Conservation (phyloP, 2,888 invertebrate species). For the Xestia ashworthii region DNA sequence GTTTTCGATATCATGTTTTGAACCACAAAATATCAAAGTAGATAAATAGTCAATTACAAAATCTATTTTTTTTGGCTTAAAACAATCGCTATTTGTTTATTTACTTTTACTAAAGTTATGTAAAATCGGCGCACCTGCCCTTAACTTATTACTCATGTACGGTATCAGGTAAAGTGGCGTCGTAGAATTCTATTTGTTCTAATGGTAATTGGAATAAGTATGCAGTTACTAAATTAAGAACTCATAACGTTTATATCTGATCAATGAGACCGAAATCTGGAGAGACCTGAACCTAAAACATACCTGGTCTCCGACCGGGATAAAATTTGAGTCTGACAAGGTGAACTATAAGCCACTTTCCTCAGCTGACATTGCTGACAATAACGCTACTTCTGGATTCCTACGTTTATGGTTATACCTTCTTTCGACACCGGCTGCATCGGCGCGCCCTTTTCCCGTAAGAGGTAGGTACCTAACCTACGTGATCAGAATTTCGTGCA, state of each 20-base stretch:
- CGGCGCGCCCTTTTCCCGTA: slow-evolving; percentile 26
- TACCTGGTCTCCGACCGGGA: neutral
- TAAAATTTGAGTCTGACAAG: neutral
- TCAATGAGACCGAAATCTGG: neutral
- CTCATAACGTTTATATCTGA: neutral
- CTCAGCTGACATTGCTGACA: neutral
- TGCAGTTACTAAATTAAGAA: slow-evolving; percentile 14
- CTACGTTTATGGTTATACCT: neutral
- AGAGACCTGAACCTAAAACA: neutral
- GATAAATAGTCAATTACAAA: too few species aligned
- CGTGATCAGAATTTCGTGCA: slow-evolving; percentile 13
- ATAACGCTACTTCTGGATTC: slow-evolving; percentile 1
- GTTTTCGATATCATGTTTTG: too few species aligned
- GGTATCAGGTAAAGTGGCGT: slow-evolving; percentile 43
- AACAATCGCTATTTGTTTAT: too few species aligned
- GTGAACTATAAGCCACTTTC: neutral
- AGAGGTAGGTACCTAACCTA: too few species aligned
- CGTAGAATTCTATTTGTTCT: slow-evolving; percentile 55
- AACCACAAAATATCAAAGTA: too few species aligned
- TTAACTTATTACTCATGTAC: slow-evolving; percentile 61
- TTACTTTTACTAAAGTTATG: too few species aligned
- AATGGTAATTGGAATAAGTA: slow-evolving; percentile 28
- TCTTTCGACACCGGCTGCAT: slow-evolving; percentile 4
- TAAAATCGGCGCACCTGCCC: too few species aligned
- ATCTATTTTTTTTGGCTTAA: too few species aligned